Percentiles rank a stretch among this genome's conserved stretches.
These are phyloP conservation scores for Sphenopsis melanotis DNA, from an alignment of 2,797 vertebrate species.

Conservation along the genomic window DNA sequence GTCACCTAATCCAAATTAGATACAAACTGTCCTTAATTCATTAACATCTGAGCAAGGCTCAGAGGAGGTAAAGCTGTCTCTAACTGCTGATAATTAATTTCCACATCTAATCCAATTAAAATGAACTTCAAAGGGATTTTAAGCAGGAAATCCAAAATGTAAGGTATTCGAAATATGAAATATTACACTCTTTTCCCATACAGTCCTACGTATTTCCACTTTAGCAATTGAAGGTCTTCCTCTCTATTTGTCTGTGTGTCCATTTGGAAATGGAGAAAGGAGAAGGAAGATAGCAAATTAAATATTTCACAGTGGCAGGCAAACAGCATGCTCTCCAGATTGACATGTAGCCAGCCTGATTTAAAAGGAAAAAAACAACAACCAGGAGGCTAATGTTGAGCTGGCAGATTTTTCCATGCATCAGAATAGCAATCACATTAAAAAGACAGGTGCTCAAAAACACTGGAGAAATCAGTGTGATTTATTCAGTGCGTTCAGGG, in stretches of 20 bases:
- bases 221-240: neutral
- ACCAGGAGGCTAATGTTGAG: neutral
- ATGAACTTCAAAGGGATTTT: conserved; percentile 32
- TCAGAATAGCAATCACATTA: neutral
- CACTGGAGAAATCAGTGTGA: conserved; percentile 34
- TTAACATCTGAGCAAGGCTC: conserved; percentile 33
- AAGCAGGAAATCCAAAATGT: neutral
- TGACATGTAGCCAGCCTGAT: neutral
- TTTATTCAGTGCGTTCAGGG: neutral
- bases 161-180: neutral
- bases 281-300: neutral
- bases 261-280: neutral
- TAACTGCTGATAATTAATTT: conserved; percentile 52
- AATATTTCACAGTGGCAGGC: neutral
- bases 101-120: conserved; percentile 24
- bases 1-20: conserved; percentile 18
- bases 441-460: conserved; percentile 16
- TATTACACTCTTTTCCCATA: neutral
- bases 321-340: neutral
- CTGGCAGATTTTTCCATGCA: neutral
- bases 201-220: neutral
- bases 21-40: conserved; percentile 40
- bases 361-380: neutral
- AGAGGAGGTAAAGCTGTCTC: neutral
- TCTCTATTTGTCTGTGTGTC: neutral